Evolutionary conservation across 2,888 invertebrate genomes (phyloP).

Genomic region (Ophion ventricosus): DNA sequence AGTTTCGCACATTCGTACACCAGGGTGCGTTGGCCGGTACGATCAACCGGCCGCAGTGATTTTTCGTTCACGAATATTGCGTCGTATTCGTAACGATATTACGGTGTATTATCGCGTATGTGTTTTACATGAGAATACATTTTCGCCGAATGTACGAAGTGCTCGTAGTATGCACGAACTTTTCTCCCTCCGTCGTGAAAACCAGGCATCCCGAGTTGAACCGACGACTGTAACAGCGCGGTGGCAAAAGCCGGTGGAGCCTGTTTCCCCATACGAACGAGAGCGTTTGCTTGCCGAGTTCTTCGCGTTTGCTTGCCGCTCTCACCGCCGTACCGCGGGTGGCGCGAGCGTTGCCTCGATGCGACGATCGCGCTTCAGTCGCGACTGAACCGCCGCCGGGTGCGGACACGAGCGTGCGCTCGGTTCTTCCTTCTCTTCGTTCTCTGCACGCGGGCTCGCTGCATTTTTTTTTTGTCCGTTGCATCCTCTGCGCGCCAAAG

Average conservation of each 20-base stretch:
- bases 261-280: conserved; percentile 56
- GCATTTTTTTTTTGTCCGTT: conserved; percentile 4
- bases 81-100: neutral
- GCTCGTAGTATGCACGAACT: conserved; percentile 23
- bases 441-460: conserved; percentile 8
- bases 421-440: conserved; percentile 15
- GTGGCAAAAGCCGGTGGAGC: conserved; percentile 63
- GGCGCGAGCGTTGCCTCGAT: conserved; percentile 22
- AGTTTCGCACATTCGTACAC: conserved; percentile 36
- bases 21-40: neutral
- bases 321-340: conserved; percentile 3
- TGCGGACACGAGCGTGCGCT: conserved; percentile 38
- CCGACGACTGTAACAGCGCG: conserved; percentile 29
- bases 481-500: neutral
- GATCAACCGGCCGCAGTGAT: no score
- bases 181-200: conserved; percentile 37
- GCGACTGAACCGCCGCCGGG: conserved; percentile 73
- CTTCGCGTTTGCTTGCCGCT: neutral
- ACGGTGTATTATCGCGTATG: neutral
- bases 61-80: neutral
- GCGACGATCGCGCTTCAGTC: conserved; percentile 71
- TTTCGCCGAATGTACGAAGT: neutral
- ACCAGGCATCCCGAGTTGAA: conserved; percentile 21
- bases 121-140: neutral
- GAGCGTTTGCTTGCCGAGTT: conserved; percentile 17